phyloP scores from a whole-genome alignment of 2,797 vertebrate genomes.

The Mastacembelus armatus region DNA sequence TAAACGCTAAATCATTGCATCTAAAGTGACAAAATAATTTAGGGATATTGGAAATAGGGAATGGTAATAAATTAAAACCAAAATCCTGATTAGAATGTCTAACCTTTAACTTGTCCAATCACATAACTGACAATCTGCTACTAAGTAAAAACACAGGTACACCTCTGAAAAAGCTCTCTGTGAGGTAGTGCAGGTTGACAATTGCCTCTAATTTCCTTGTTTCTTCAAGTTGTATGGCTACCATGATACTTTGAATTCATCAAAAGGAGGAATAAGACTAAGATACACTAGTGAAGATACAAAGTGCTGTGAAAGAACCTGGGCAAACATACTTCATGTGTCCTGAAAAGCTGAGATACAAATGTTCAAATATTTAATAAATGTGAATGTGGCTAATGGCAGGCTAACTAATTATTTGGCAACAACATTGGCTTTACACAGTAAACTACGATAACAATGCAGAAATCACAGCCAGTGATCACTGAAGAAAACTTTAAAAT shows the following conservation, averaged over 20 bases:
- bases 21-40: no score
- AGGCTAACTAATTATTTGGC: no score
- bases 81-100: not conserved
- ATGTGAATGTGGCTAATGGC: no score
- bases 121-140: not conserved
- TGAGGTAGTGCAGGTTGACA: conserved; percentile 62
- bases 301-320: conserved; percentile 5
- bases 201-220: conserved; percentile 31
- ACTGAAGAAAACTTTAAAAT: conserved; percentile 2
- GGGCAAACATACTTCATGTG: not conserved
- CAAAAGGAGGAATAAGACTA: not conserved
- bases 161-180: conserved; percentile 30
- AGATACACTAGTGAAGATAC: not conserved
- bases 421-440: not conserved
- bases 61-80: no score
- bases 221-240: conserved; percentile 28
- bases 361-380: not conserved
- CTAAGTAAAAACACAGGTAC: conserved; percentile 30
- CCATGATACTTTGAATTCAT: conserved; percentile 31
- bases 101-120: conserved; percentile 2
- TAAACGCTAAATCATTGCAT: not conserved
- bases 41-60: no score
- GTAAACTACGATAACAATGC: conserved; percentile 14
- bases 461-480: not conserved
- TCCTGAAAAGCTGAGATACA: not conserved